Base-by-base conservation (phyloP, 2,888 invertebrate genomes). In the Cordilura impudica region DNA sequence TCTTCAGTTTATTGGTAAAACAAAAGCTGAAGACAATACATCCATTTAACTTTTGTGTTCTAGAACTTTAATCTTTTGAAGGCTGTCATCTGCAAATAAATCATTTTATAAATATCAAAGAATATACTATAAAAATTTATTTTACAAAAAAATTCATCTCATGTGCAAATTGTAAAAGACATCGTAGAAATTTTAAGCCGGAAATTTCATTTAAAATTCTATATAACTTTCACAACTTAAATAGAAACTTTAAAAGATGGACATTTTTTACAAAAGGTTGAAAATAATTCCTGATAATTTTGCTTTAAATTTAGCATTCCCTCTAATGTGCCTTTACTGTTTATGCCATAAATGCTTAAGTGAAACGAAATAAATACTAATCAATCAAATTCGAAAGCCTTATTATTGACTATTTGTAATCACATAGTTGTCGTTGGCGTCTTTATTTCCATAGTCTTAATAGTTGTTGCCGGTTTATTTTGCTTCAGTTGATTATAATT, bases 351-450 rank as follows among this genome's bases (percentile, higher is more conserved):
- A 58, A 19, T 51, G 26, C 35, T 51, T 8, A 43, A 14, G 16
- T n/a, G n/a, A 2, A 65, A 51, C 19, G 29, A n/a, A 58, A n/a
- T n/a, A n/a, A n/a, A n/a, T n/a, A n/a, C n/a, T n/a, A 69, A 69
- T 54, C 26, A 54, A 56, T 61, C 16, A 63, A 39, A 39, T 56
- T 47, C 10, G 47, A 39, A 39, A 43, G 29, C 39, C 71, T 63
- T 31, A 69, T 75, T 79, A 75, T 56, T 63, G 53, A 6, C 56
- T 29, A 67, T 79, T 71, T 67, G 67, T 56, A 79, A 71, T 45
- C 75, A 79, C 53, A 51, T 19, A 49, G 60, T 35, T 21, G 19
- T 53, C 65, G 35, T n/a, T 54, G 6, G 14, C n/a, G 39, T 58
- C 63, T n/a, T 56, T 45, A 29, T 51, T 45, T 61, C 8, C 19